Evolutionary conservation across 1,140 invertebrate genomes (phyloP).

Genomic region (Apis dorsata): DNA sequence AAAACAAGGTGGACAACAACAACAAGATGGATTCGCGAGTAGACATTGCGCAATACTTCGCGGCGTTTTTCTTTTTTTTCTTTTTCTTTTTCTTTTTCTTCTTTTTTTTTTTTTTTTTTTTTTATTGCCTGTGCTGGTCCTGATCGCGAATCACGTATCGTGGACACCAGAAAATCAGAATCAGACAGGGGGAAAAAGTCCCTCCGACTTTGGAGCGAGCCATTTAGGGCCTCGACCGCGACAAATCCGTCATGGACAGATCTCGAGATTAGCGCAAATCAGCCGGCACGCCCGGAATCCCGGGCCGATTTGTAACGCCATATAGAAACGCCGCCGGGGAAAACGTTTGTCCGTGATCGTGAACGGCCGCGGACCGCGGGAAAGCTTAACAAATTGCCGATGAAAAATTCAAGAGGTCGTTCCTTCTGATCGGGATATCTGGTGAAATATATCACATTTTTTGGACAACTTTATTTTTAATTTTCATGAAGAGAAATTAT

Average conservation of each 20-base stretch:
- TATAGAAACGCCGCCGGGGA: slow-evolving; percentile 66
- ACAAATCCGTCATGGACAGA: slow-evolving; percentile 73
- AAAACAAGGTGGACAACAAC: slow-evolving; percentile 58
- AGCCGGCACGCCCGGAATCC: slow-evolving; percentile 75
- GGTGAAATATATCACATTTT: background rate
- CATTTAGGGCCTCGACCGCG: slow-evolving; percentile 75
- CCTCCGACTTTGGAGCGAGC: slow-evolving; percentile 51
- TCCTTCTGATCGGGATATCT: background rate
- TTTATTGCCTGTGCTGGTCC: slow-evolving; percentile 56
- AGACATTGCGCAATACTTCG: slow-evolving; percentile 65
- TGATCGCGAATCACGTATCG: slow-evolving; percentile 57
- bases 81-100: too few species aligned
- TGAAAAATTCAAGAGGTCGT: slow-evolving; percentile 11
- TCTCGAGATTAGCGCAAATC: slow-evolving; percentile 74
- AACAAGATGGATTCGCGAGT: slow-evolving; percentile 65
- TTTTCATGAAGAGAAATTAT: too few species aligned
- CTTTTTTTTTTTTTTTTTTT: slow-evolving; percentile 32
- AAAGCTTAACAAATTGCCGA: slow-evolving; percentile 46
- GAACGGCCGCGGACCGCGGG: slow-evolving; percentile 55
- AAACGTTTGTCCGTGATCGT: slow-evolving; percentile 69
- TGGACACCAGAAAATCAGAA: slow-evolving; percentile 17
- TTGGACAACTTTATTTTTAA: too few species aligned
- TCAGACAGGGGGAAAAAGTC: slow-evolving; percentile 12
- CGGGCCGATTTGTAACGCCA: slow-evolving; percentile 75
- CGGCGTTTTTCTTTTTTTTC: slow-evolving; percentile 64